Evolutionary conservation across 2,888 invertebrate genomes (phyloP).

Genomic region (Mactromeris polynyma): DNA sequence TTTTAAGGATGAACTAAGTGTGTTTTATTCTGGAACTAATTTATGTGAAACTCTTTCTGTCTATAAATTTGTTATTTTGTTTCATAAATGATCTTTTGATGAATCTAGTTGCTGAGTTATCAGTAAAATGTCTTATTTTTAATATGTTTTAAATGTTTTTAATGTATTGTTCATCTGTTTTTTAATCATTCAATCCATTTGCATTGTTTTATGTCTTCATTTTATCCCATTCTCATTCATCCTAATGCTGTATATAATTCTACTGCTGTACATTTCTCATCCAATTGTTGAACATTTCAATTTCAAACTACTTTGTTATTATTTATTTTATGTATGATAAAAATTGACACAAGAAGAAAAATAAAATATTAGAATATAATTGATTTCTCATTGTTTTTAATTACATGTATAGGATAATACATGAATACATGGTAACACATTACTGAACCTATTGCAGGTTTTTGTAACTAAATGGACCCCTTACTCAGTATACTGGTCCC

Average conservation of each 20-base stretch:
- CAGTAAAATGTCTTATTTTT: too few relatives aligned
- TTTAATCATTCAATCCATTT: not conserved
- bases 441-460: too few relatives aligned
- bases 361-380: conserved; percentile 48
- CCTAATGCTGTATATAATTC: conserved; percentile 23
- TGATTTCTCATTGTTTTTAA: not conserved
- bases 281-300: conserved; percentile 35
- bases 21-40: too few relatives aligned
- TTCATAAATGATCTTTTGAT: not conserved
- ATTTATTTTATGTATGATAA: conserved; percentile 63
- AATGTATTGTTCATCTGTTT: not conserved
- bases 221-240: conserved; percentile 11
- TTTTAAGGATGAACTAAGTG: too few relatives aligned
- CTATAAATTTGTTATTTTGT: not conserved
- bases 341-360: conserved; percentile 59
- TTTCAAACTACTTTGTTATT: conserved; percentile 47
- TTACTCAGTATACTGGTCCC: too few relatives aligned
- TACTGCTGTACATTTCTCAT: conserved; percentile 18
- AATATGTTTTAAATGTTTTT: not conserved
- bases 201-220: conserved; percentile 3
- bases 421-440: too few relatives aligned
- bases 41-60: not conserved
- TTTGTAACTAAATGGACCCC: too few relatives aligned
- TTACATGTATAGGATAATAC: too few relatives aligned
- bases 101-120: too few relatives aligned